Evolutionary conservation across 2,797 vertebrate genomes (phyloP).

Genomic region (Eurystomus glaucurus): DNA sequence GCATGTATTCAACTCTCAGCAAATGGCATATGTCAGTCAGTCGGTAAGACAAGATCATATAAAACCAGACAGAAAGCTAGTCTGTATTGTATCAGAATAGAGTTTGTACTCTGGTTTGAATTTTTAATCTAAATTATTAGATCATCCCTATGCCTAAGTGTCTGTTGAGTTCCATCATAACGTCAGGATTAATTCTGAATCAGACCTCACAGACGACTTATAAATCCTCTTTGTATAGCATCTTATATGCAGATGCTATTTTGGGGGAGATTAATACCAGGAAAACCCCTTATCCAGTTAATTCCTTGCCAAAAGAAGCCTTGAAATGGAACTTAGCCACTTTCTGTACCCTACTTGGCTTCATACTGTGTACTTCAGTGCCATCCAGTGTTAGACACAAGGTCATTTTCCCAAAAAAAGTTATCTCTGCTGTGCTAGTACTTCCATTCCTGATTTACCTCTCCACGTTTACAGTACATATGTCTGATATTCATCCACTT

Average conservation of each 20-base stretch:
- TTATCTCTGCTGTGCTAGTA: background rate
- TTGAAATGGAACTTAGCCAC: background rate
- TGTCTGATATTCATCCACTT: background rate
- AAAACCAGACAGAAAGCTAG: background rate
- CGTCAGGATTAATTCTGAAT: constrained; percentile 13
- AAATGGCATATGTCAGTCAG: background rate
- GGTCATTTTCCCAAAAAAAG: background rate
- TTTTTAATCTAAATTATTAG: background rate
- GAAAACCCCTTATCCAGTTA: constrained; percentile 28
- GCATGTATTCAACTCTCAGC: background rate
- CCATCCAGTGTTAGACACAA: constrained; percentile 68
- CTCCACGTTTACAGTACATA: background rate
- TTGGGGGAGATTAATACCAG: background rate
- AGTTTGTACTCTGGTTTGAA: background rate
- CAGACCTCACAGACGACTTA: background rate
- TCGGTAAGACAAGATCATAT: background rate
- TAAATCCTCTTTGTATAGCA: background rate
- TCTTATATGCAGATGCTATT: constrained; percentile 5
- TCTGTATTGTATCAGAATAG: background rate
- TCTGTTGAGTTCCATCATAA: background rate
- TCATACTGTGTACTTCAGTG: constrained; percentile 51
- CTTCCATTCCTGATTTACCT: background rate
- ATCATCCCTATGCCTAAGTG: background rate
- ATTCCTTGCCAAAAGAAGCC: background rate
- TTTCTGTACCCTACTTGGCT: background rate